Percentiles rank a stretch among this genome's conserved stretches.
phyloP scores from a whole-genome alignment of 2,113 vertebrate species.

The Galbula dea region DNA sequence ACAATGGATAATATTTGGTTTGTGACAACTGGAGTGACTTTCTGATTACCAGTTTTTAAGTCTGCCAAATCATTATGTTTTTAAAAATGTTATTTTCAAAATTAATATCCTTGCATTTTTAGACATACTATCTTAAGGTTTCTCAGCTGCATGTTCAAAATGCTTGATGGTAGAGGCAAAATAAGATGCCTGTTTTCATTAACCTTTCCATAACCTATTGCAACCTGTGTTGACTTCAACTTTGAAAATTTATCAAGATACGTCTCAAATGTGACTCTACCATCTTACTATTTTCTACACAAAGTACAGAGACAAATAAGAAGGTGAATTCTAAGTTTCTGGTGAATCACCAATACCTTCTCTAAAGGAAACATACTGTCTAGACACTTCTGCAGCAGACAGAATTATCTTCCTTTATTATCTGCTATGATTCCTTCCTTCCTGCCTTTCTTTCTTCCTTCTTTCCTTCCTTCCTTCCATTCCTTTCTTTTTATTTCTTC shows the following conservation, averaged over 20 bases:
- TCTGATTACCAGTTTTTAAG: not conserved
- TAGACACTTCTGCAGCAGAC: not conserved
- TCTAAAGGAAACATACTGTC: not conserved
- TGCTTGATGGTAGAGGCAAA: not conserved
- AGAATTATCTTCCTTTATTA: not conserved
- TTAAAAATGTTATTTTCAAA: not conserved
- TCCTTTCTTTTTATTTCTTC: not conserved
- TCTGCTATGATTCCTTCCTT: not conserved
- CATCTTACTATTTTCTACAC: not conserved
- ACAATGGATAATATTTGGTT: not conserved
- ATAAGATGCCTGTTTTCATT: not conserved
- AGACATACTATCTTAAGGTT: not conserved
- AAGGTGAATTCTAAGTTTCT: not conserved
- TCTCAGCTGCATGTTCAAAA: not conserved
- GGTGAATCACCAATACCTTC: not conserved
- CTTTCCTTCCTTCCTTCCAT: not conserved
- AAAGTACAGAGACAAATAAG: not conserved
- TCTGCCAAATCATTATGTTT: not conserved
- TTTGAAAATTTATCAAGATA: not conserved
- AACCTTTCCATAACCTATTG: not conserved
- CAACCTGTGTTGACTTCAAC: not conserved
- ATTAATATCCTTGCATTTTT: not conserved
- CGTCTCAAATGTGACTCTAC: not conserved
- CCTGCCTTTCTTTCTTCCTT: too few species aligned
- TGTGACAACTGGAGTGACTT: not conserved